phyloP scores from a whole-genome alignment of 2,797 vertebrate genomes.

The Smutsia gigantea region DNA sequence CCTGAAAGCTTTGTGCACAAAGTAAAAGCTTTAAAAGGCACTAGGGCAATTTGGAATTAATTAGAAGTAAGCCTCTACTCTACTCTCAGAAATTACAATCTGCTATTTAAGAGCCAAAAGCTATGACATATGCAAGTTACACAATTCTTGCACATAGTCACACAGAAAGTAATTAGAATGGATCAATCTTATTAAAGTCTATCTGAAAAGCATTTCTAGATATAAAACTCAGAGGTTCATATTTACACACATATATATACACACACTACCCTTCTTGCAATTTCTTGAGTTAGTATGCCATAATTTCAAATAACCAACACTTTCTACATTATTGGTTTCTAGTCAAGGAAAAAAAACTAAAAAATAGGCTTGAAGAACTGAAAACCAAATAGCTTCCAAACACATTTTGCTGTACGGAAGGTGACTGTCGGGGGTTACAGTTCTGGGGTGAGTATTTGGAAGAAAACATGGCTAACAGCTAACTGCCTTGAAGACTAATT shows the following conservation, averaged over 20 bases:
- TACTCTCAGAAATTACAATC: not conserved
- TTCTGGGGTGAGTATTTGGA: not conserved
- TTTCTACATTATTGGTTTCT: not conserved
- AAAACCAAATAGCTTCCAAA: conserved; percentile 33
- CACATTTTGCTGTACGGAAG: not conserved
- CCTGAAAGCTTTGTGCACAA: not conserved
- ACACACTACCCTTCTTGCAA: not conserved
- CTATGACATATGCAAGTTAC: not conserved
- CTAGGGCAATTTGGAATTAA: not conserved
- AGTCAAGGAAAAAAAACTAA: not conserved
- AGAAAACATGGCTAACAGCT: not conserved
- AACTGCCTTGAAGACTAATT: not conserved
- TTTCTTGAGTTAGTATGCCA: not conserved
- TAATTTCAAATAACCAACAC: not conserved
- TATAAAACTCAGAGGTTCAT: not conserved
- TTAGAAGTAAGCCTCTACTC: not conserved
- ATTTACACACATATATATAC: not conserved
- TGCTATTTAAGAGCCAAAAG: not conserved
- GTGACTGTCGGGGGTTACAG: not conserved
- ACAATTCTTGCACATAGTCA: not conserved
- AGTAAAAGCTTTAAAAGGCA: not conserved
- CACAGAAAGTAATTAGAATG: not conserved
- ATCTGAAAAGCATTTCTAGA: not conserved
- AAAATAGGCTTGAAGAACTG: not conserved
- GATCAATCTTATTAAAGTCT: not conserved